Base-by-base conservation (phyloP, 1,140 invertebrate genomes). In the Mycetomoellerius zeteki region DNA sequence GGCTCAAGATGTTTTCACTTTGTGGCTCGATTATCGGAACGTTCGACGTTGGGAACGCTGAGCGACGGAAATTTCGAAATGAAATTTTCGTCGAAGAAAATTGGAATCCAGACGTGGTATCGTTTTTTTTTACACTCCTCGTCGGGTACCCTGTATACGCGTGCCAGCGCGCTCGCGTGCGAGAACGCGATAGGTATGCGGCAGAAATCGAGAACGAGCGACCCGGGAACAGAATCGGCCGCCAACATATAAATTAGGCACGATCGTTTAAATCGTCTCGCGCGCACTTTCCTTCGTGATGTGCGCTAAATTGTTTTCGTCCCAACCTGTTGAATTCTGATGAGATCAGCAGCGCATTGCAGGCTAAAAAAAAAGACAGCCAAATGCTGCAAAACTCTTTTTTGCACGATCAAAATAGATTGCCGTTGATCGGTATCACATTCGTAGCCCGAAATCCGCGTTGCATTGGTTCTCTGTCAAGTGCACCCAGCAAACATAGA, bases 251-350 rank as follows among this genome's bases (percentile, higher is more conserved):
- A 84, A 84, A 84, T 84, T 84, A 84, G 80, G 69, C 69, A 43
- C 69, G 80, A 84, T 75, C 80, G 43, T 56, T 84, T 75, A 33
- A 75, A 84, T 84, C 69, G 80, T 62, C 69, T 19, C 80, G 69
- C 80, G 69, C 37, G 24, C 69, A 62, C 80, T 84, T 73, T 60
- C 54, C 27, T 24, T 19, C 37, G 69, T 62, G 80, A 84, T 75
- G 27, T 3, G 69, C 37, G 69, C 43, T 84, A 50, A 84, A 84
- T 84, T 75, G 54, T 84, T 84, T 50, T 84, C 69, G 54, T 84
- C 80, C 69, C 80, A 75, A 84, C 80, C 69, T 84, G 80, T 84
- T 84, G 80, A 84, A 60, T 75, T 84, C 54, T 43, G 77, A 52
- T 43, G 80, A 33, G 19, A 62, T 60, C 69, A 5, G 67, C 10